Evolutionary conservation across 2,113 vertebrate species (phyloP).

Genomic region (Actenoides hombroni): DNA sequence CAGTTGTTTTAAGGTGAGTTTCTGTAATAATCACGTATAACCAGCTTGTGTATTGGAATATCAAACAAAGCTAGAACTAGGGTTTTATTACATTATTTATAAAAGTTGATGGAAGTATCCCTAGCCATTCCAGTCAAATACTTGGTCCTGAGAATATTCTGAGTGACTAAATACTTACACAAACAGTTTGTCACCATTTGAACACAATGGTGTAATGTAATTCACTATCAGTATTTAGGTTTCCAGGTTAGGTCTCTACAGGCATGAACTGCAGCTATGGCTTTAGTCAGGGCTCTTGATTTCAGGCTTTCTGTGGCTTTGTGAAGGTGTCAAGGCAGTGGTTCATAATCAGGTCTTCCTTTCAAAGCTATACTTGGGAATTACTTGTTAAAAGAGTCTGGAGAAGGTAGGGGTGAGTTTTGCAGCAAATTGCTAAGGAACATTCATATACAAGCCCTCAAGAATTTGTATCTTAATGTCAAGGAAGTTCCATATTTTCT

Average conservation of each 20-base stretch:
- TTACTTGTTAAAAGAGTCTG: not conserved
- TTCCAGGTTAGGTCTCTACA: not conserved
- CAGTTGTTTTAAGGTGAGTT: not conserved
- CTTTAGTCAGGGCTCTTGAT: not conserved
- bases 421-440: not conserved
- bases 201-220: not conserved
- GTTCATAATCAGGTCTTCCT: not conserved
- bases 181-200: not conserved
- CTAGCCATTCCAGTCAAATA: not conserved
- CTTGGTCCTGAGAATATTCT: not conserved
- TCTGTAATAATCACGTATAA: not conserved
- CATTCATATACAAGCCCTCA: not conserved
- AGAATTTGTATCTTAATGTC: not conserved
- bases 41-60: not conserved
- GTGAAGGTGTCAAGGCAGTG: not conserved
- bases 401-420: not conserved
- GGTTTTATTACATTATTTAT: too few species aligned
- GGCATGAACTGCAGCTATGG: not conserved
- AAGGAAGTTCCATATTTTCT: not conserved
- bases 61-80: not conserved
- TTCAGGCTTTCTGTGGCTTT: not conserved
- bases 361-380: not conserved
- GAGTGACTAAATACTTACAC: not conserved
- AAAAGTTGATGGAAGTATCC: not conserved
- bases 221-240: not conserved